These are phyloP conservation scores for Ctenicera cuprea DNA, from an alignment of 2,888 invertebrate genomes.

Conservation along the genomic window DNA sequence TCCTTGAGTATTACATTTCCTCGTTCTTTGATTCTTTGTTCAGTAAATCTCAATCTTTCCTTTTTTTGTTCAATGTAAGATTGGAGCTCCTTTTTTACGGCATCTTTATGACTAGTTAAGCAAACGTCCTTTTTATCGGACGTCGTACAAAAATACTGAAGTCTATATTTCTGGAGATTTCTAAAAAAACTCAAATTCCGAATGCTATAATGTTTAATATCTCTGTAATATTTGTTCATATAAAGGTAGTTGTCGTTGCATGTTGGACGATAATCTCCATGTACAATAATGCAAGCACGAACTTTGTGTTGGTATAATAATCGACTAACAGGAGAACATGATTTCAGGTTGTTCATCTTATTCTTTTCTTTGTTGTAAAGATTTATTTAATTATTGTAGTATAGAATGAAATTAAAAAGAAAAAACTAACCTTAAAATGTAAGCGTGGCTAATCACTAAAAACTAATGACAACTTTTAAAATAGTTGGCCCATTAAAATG, in stretches of 20 bases:
- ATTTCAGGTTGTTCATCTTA: constrained; percentile 18
- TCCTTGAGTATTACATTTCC: constrained; percentile 81
- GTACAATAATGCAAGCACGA: not conserved
- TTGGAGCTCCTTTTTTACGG: constrained; percentile 63
- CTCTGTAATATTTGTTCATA: constrained; percentile 17
- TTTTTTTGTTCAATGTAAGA: constrained; percentile 77
- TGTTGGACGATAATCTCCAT: not conserved
- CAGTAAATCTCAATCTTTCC: constrained; percentile 77
- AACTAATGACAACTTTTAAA: not conserved
- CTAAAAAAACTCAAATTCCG: not conserved
- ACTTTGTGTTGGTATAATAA: constrained; percentile 5
- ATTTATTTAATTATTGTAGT: not conserved
- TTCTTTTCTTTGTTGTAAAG: not conserved
- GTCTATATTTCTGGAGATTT: constrained; percentile 12
- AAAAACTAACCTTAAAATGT: constrained; percentile 11
- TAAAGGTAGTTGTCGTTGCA: not conserved
- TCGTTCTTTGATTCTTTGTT: constrained; percentile 76
- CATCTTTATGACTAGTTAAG: constrained; percentile 43
- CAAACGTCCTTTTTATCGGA: constrained; percentile 49
- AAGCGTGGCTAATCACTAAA: not conserved
- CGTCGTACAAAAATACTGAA: constrained; percentile 47
- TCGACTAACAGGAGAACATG: constrained; percentile 4
- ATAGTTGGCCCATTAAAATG: not conserved
- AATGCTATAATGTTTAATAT: constrained; percentile 19
- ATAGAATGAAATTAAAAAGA: too few species aligned